Percentiles rank a stretch among this genome's conserved stretches.
Conservation (phyloP, 2,888 invertebrate genomes). For the Laspeyria flexula region DNA sequence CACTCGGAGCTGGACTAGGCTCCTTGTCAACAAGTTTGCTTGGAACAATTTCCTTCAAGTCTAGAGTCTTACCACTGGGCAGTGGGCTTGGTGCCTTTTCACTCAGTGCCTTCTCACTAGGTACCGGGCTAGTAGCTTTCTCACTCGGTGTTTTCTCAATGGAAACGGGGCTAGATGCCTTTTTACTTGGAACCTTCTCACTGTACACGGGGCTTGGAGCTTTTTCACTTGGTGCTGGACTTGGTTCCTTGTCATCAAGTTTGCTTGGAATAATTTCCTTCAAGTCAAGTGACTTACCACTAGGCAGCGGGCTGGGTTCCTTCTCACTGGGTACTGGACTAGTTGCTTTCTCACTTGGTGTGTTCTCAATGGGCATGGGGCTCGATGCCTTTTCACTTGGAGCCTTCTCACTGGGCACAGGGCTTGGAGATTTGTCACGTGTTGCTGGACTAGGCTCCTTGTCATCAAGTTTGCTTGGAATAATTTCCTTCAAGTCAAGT, state of each 20-base stretch:
- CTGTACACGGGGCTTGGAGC: background rate
- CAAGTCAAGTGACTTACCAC: background rate
- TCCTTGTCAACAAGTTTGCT: constrained; percentile 11
- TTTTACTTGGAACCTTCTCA: constrained; percentile 25
- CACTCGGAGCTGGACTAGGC: constrained; percentile 2
- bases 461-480: background rate
- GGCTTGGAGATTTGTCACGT: background rate
- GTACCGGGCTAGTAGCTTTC: constrained; percentile 5
- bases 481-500: background rate
- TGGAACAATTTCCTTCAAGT: background rate
- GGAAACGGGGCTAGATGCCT: constrained; percentile 7
- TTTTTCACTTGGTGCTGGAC: background rate
- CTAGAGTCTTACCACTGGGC: constrained; percentile 1
- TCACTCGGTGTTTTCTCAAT: constrained; percentile 7
- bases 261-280: background rate
- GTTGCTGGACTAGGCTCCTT: background rate
- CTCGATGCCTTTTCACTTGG: constrained; percentile 17
- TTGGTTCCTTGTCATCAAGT: background rate
- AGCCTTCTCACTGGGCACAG: background rate
- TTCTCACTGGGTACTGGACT: constrained; percentile 4
- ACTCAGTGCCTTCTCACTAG: constrained; percentile 6
- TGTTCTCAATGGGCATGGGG: constrained; percentile 3
- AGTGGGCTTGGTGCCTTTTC: constrained; percentile 11
- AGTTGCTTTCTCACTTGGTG: background rate
- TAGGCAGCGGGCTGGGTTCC: background rate